These are phyloP conservation scores for Andrena praecox DNA, from an alignment of 2,888 invertebrate genomes.

Conservation along the genomic window DNA sequence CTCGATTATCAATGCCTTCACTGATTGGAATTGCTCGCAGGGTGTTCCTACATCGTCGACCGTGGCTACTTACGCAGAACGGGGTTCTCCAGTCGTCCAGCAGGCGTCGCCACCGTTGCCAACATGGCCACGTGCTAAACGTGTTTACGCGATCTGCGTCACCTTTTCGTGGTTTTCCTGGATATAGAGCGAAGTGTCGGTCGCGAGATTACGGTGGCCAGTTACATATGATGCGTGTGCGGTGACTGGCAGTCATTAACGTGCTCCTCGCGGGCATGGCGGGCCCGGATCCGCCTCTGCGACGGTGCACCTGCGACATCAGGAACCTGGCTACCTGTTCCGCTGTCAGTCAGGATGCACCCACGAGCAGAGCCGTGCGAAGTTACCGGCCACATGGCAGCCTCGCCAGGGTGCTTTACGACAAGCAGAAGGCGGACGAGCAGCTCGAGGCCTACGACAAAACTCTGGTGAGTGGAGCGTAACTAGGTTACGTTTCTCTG, in stretches of 20 bases:
- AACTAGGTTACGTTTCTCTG: slow-evolving; percentile 45
- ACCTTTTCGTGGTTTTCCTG: slow-evolving; percentile 39
- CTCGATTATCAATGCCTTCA: background rate
- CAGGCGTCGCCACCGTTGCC: slow-evolving; percentile 71
- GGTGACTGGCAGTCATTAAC: slow-evolving; percentile 42
- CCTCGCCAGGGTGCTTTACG: slow-evolving; percentile 90
- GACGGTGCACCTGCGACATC: slow-evolving; percentile 65
- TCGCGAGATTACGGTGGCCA: slow-evolving; percentile 31
- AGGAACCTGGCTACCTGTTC: slow-evolving; percentile 55
- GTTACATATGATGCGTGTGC: slow-evolving; percentile 28
- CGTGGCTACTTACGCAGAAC: slow-evolving; percentile 36
- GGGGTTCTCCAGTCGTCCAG: background rate
- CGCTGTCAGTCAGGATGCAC: slow-evolving; percentile 46
- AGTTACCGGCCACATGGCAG: slow-evolving; percentile 89
- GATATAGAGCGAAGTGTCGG: slow-evolving; percentile 11
- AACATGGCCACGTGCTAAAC: slow-evolving; percentile 83
- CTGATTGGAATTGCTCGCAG: background rate
- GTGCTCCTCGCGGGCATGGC: slow-evolving; percentile 65
- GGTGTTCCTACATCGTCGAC: slow-evolving; percentile 70
- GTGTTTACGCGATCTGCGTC: slow-evolving; percentile 72
- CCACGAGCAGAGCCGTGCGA: slow-evolving; percentile 62
- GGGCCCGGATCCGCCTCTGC: slow-evolving; percentile 48
- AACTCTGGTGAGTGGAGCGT: slow-evolving; percentile 87
- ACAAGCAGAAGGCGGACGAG: slow-evolving; percentile 90
- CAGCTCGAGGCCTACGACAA: slow-evolving; percentile 89